Conservation (phyloP, 2,113 vertebrate species). For the Octodon degus region DNA sequence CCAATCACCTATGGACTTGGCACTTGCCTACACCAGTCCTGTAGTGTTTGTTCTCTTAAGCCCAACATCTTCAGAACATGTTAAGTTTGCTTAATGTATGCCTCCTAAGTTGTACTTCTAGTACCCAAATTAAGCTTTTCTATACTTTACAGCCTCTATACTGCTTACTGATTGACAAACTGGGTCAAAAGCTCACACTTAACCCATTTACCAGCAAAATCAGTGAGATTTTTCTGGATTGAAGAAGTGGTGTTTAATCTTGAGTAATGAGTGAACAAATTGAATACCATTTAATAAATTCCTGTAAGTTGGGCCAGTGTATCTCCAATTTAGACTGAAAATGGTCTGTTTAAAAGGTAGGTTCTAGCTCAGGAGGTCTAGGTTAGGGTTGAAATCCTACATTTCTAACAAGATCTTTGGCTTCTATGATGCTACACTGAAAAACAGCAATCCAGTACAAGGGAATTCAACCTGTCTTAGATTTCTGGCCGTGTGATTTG, state of each 20-base stretch:
- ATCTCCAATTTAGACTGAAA: background rate
- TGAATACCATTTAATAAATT: background rate
- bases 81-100: background rate
- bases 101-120: background rate
- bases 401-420: background rate
- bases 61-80: background rate
- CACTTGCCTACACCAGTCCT: background rate
- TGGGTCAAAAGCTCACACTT: background rate
- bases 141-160: background rate
- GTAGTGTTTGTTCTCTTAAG: background rate
- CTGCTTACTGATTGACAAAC: background rate
- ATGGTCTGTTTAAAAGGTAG: background rate
- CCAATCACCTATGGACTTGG: background rate
- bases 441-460: background rate
- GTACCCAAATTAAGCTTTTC: background rate
- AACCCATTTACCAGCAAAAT: background rate
- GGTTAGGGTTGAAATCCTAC: background rate
- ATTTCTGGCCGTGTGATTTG: conserved; percentile 3
- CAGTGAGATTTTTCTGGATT: background rate
- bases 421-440: background rate
- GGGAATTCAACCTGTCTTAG: background rate
- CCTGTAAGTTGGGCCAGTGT: background rate
- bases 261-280: background rate
- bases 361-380: background rate
- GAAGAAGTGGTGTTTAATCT: background rate